Conservation (phyloP, 2,797 vertebrate genomes). For the Pachyuromys duprasi region DNA sequence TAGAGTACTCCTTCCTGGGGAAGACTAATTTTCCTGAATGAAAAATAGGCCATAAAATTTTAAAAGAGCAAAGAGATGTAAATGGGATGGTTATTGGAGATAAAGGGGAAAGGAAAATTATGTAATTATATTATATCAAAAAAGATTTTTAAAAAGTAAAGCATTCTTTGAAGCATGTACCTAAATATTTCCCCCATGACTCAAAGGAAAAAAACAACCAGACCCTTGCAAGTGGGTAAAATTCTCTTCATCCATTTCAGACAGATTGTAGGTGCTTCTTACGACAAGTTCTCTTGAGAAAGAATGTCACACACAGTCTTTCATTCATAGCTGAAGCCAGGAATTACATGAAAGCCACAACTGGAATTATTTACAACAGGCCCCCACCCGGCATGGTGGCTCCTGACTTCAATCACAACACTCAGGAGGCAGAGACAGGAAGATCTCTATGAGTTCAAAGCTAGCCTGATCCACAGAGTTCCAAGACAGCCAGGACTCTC, state of each 20-base stretch:
- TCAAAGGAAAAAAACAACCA: not conserved
- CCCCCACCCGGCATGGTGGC: not conserved
- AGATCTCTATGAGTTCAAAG: not conserved
- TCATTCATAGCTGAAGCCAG: not conserved
- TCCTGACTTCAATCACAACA: not conserved
- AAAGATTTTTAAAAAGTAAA: not conserved
- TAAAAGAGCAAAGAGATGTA: not conserved
- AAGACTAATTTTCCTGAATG: not conserved
- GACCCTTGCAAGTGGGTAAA: not conserved
- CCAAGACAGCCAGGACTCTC: not conserved
- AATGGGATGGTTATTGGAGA: not conserved
- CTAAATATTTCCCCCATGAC: not conserved
- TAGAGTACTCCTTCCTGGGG: not conserved
- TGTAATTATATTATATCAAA: not conserved
- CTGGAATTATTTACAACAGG: constrained; percentile 12
- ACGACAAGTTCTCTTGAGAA: not conserved
- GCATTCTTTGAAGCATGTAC: not conserved
- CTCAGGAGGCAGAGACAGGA: not conserved
- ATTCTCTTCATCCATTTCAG: not conserved
- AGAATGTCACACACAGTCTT: not conserved
- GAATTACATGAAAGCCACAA: not conserved
- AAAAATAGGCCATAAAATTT: not conserved
- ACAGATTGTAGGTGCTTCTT: not conserved
- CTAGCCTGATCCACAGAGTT: not conserved
- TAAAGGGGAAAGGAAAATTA: not conserved